Percentiles rank a stretch among this genome's conserved stretches.
Evolutionary conservation across 35 echinoderm and acorn worm genomes (phyloP).

Genomic region (Anneissia japonica): DNA sequence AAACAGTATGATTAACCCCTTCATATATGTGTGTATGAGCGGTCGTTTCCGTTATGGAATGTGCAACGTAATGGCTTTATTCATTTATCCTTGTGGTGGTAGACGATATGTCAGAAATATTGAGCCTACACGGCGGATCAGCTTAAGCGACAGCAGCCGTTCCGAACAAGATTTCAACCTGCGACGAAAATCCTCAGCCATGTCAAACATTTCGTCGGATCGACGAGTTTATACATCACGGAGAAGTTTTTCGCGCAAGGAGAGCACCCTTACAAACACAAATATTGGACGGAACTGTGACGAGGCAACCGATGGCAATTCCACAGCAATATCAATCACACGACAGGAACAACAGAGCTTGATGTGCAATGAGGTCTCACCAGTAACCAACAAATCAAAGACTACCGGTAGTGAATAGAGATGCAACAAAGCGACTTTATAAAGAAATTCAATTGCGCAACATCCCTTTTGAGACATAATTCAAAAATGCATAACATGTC

Average conservation of each 20-base stretch:
- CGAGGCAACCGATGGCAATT: not conserved
- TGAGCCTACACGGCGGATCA: not conserved
- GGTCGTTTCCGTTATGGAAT: not conserved
- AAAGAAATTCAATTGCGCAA: too few species aligned
- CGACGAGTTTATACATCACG: not conserved
- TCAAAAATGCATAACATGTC: too few species aligned
- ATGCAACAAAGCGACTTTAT: too few species aligned
- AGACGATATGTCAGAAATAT: not conserved
- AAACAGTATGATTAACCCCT: not conserved
- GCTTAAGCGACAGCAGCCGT: not conserved
- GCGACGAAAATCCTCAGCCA: not conserved
- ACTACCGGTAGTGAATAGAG: too few species aligned
- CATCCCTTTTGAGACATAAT: too few species aligned
- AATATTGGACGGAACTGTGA: not conserved
- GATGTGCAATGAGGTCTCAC: not conserved
- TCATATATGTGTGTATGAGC: not conserved
- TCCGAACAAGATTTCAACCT: not conserved
- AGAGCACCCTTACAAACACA: not conserved
- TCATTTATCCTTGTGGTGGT: not conserved
- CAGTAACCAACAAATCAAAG: too few species aligned
- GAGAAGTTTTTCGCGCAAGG: not conserved
- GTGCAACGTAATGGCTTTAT: not conserved
- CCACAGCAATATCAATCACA: not conserved
- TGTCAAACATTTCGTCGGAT: not conserved
- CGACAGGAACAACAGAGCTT: not conserved